phyloP scores from a whole-genome alignment of 2,113 vertebrate genomes.

The Syrrhaptes paradoxus region DNA sequence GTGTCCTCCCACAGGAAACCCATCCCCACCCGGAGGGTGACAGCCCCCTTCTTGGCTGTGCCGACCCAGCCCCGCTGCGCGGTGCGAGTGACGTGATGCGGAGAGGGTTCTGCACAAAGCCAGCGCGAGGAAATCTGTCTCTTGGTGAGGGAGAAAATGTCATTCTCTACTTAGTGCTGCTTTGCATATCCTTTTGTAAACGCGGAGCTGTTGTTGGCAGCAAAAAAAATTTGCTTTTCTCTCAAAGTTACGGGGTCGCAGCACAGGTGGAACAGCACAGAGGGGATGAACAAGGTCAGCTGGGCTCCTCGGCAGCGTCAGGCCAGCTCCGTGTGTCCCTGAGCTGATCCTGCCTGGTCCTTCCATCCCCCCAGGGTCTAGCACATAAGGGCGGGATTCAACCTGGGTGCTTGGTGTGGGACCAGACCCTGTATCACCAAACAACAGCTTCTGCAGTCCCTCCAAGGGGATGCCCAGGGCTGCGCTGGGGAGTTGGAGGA shows the following conservation, averaged over 20 bases:
- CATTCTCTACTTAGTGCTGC: conserved; percentile 52
- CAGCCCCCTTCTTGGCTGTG: neutral
- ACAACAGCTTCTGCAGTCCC: neutral
- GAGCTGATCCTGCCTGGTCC: neutral
- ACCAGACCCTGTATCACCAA: neutral
- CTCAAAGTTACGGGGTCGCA: conserved; percentile 7
- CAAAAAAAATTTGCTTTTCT: neutral
- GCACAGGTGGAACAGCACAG: conserved; percentile 7
- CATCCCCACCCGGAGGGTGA: neutral
- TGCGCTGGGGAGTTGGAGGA: neutral
- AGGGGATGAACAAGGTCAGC: neutral
- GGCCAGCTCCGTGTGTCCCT: no score
- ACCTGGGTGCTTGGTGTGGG: neutral
- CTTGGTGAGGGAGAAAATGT: conserved; percentile 61
- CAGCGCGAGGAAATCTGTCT: conserved; percentile 51
- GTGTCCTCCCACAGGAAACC: neutral
- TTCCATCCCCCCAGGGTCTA: neutral
- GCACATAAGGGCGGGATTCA: neutral
- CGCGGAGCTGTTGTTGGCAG: conserved; percentile 17
- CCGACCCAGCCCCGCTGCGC: conserved; percentile 18
- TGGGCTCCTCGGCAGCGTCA: neutral
- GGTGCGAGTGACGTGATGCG: conserved; percentile 5
- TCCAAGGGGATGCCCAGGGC: no score
- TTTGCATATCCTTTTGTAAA: conserved; percentile 63
- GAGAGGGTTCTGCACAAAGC: neutral